Conservation (phyloP, 2,888 invertebrate species). For the Mylabris sibirica region DNA sequence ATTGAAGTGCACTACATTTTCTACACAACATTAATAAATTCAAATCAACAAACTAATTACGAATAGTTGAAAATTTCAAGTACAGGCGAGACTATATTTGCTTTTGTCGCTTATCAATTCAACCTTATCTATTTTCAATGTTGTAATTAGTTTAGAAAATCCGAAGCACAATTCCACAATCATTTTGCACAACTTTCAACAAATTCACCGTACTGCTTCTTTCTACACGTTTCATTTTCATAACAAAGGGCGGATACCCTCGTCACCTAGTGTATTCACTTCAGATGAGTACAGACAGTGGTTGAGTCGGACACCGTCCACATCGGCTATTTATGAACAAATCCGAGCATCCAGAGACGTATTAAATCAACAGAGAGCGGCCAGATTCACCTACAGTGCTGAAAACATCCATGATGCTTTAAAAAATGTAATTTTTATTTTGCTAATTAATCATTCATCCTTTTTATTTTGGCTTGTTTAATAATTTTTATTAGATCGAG, state of each 20-base stretch:
- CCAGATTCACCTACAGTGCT: constrained; percentile 86
- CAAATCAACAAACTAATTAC: neutral
- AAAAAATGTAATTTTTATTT: constrained; percentile 73
- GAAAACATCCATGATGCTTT: constrained; percentile 89
- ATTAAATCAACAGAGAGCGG: constrained; percentile 72
- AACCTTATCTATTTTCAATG: neutral
- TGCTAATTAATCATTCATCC: constrained; percentile 8
- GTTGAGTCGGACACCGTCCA: constrained; percentile 88
- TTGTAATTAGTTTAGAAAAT: constrained; percentile 3
- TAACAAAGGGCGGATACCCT: constrained; percentile 55
- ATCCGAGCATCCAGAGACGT: constrained; percentile 82
- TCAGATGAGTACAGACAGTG: constrained; percentile 94
- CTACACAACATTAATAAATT: neutral
- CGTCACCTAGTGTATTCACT: constrained; percentile 72
- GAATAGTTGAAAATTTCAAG: neutral
- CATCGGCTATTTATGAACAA: constrained; percentile 91
- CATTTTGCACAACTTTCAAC: constrained; percentile 11
- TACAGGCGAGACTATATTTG: neutral
- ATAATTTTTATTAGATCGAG: constrained; percentile 53
- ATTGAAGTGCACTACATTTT: constrained; percentile 10
- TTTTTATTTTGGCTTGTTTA: neutral
- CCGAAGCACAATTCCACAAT: neutral
- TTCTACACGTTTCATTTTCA: constrained; percentile 36
- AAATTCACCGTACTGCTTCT: constrained; percentile 26
- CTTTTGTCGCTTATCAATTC: too few relatives aligned